phyloP scores from a whole-genome alignment of 1,140 invertebrate genomes.

The Phymorhynchus buccinoides region DNA sequence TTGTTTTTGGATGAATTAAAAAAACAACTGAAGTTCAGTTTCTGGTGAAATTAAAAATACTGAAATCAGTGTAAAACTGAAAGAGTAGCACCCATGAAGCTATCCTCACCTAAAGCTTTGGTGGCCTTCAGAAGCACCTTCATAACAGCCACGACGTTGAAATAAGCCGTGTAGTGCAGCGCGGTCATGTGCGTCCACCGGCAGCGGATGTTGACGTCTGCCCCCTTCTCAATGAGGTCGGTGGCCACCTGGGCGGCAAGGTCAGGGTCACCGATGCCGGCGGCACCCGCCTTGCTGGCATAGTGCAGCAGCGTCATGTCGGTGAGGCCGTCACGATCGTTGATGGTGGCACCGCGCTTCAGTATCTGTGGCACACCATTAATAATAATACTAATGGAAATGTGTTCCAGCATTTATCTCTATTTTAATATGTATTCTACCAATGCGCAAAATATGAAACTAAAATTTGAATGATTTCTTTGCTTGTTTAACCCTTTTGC shows the following conservation, averaged over 20 bases:
- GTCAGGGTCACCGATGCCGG: constrained; percentile 75
- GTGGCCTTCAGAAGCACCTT: constrained; percentile 73
- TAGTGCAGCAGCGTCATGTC: constrained; percentile 78
- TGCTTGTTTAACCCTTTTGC: too few species aligned
- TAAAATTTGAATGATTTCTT: too few species aligned
- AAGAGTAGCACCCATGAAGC: too few species aligned
- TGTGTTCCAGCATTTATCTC: too few species aligned
- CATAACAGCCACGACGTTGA: constrained; percentile 76
- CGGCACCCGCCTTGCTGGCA: constrained; percentile 77
- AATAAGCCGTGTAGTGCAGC: constrained; percentile 78
- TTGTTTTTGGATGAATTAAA: too few species aligned
- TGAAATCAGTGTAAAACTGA: too few species aligned
- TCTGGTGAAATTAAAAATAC: too few species aligned
- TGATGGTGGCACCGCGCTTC: constrained; percentile 73
- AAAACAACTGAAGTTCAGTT: too few species aligned
- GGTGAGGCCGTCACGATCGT: constrained; percentile 77
- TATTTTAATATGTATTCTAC: too few species aligned
- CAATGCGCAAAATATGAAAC: too few species aligned
- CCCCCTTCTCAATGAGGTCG: constrained; percentile 73
- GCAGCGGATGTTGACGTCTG: constrained; percentile 75
- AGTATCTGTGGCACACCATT: constrained; percentile 70
- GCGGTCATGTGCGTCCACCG: constrained; percentile 78
- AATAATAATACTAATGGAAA: neutral
- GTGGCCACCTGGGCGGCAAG: constrained; percentile 64
- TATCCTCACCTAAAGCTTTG: constrained; percentile 67